Evolutionary conservation across 2,797 vertebrate species (phyloP).

Genomic region (Limosa lapponica): DNA sequence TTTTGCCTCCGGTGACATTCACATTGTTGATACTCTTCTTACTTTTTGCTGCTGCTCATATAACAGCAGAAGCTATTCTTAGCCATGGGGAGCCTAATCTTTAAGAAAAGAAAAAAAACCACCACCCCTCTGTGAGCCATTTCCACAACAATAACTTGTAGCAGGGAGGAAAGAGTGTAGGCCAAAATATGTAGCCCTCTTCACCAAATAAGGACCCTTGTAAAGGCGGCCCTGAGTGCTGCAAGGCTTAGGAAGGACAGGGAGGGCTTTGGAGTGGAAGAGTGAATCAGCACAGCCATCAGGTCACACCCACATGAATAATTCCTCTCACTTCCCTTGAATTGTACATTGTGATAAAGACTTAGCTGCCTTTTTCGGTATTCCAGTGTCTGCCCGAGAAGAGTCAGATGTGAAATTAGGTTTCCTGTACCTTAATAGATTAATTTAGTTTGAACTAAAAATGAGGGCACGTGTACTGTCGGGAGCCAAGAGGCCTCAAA

Average conservation of each 20-base stretch:
- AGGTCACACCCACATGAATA: conserved; percentile 72
- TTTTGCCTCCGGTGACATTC: not conserved
- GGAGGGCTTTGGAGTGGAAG: conserved; percentile 61
- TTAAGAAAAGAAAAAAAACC: not conserved
- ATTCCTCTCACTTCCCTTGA: conserved; percentile 70
- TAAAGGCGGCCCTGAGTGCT: not conserved
- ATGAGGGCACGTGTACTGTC: conserved; percentile 15
- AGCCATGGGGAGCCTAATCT: not conserved
- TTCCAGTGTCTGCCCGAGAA: conserved; percentile 18
- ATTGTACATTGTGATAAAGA: conserved; percentile 68
- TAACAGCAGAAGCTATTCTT: conserved; percentile 51
- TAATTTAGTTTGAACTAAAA: conserved; percentile 56
- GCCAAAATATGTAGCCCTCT: conserved; percentile 49
- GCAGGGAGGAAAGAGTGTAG: conserved; percentile 44
- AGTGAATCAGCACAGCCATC: conserved; percentile 63
- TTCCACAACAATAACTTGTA: conserved; percentile 63
- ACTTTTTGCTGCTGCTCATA: conserved; percentile 22
- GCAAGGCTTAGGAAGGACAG: conserved; percentile 56
- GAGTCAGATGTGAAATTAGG: conserved; percentile 54
- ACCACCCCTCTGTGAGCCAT: not conserved
- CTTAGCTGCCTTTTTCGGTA: conserved; percentile 57
- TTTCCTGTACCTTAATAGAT: conserved; percentile 64
- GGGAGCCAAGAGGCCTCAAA: conserved; percentile 22
- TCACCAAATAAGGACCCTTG: conserved; percentile 68
- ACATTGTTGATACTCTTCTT: not conserved